Conservation (phyloP, 2,113 vertebrate species). For the Tragulus kanchil region DNA sequence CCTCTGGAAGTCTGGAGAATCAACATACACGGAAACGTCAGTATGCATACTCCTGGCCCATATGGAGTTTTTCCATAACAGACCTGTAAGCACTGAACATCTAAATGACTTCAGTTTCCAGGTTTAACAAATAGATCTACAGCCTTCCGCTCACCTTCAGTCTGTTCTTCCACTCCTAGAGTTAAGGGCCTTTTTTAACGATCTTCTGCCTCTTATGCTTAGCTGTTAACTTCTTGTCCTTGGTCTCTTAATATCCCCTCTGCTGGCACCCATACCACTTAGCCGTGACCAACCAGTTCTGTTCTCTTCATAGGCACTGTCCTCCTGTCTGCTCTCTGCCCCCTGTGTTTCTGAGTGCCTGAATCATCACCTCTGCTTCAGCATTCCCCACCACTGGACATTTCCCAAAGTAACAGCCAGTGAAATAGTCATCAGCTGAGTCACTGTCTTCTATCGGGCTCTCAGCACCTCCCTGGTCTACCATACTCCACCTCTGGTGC, state of each 20-base stretch:
- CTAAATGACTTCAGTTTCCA: not conserved
- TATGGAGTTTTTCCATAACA: not conserved
- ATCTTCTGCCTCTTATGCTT: not conserved
- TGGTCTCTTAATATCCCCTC: not conserved
- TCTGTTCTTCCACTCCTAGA: not conserved
- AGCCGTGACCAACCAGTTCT: not conserved
- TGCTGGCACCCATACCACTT: not conserved
- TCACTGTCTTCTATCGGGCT: not conserved
- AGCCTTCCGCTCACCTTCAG: not conserved
- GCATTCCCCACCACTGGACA: not conserved
- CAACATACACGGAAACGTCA: not conserved
- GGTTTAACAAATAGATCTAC: not conserved
- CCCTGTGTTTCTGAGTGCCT: not conserved
- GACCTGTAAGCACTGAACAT: not conserved
- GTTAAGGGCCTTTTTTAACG: not conserved
- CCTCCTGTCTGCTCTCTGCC: not conserved
- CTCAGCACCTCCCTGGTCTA: not conserved
- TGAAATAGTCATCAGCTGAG: not conserved
- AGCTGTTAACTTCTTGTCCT: not conserved
- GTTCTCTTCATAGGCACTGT: not conserved
- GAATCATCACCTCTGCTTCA: not conserved
- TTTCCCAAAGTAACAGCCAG: not conserved
- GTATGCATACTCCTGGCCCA: rapidly evolving
- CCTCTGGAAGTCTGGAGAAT: not conserved
- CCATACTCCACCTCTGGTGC: not conserved